A percentile compares a stretch with the other conserved stretches of the same genome.
These are phyloP conservation scores for Bedellia somnulentella DNA, from an alignment of 2,888 invertebrate species.

Conservation along the genomic window DNA sequence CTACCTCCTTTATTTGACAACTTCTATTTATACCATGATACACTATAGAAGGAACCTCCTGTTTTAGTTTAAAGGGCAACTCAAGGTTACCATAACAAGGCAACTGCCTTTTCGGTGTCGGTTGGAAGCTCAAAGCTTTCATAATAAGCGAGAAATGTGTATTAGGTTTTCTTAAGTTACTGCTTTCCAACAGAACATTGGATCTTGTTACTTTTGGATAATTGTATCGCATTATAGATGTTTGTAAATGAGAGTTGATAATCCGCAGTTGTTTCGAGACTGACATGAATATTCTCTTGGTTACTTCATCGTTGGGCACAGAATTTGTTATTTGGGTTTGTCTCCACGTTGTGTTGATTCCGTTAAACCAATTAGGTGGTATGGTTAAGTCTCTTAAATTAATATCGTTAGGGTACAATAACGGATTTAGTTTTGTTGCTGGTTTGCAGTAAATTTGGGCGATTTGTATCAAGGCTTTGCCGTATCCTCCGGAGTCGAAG, in stretches of 20 bases:
- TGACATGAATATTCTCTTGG: constrained; percentile 38
- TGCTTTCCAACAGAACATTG: constrained; percentile 38
- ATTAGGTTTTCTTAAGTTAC: constrained; percentile 25
- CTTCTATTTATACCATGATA: constrained; percentile 25
- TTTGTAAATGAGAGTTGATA: constrained; percentile 42
- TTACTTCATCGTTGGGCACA: constrained; percentile 30
- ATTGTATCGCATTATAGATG: constrained; percentile 40
- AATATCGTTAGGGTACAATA: constrained; percentile 21
- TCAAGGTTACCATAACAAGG: constrained; percentile 54
- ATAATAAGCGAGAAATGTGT: constrained; percentile 33
- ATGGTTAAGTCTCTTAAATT: constrained; percentile 17
- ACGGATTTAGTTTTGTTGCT: constrained; percentile 21
- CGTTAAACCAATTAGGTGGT: constrained; percentile 25
- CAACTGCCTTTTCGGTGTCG: constrained; percentile 34
- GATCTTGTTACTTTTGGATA: constrained; percentile 46
- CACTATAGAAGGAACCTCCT: constrained; percentile 27
- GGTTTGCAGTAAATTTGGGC: constrained; percentile 25
- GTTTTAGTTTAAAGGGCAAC: constrained; percentile 42
- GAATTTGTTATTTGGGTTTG: constrained; percentile 30
- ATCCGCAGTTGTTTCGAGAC: constrained; percentile 41
- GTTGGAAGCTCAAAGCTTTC: constrained; percentile 41
- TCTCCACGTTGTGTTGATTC: constrained; percentile 32
- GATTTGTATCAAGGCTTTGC: constrained; percentile 24
- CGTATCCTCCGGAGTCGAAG: constrained; percentile 53
- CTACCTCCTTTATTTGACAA: constrained; percentile 19